Evolutionary conservation across 2,888 invertebrate species (phyloP), one percentile per base, ranked within the genome.

Genomic region (Nomada ruficornis): DNA sequence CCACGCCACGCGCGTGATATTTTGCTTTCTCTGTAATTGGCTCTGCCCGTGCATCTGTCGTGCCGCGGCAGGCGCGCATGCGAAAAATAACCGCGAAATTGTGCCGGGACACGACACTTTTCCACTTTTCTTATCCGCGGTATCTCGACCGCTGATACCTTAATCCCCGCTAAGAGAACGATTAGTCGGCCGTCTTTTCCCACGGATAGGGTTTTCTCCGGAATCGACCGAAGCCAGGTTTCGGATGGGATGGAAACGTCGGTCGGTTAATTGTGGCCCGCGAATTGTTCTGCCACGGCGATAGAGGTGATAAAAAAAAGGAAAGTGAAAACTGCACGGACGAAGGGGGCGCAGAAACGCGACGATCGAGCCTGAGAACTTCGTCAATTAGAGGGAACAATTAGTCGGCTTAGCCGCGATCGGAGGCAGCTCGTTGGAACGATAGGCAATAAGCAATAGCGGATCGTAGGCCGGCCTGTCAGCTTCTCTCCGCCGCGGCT

Each of bases 351-450:
- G 64, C 70, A 59, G 73, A 79, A 77, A 78, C 62, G 77, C 77
- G 62, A 50, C 82, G 71, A 55, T 68, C 86, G 73, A 90, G 92
- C 92, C 91, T 93, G 93, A 93, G 93, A 93, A 93, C 92, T 91
- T 92, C 88, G 91, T 93, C 93, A 93, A 93, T 93, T 93, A 93
- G 91, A 89, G 90, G 88, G 80, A 91, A 92, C 91, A 92, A 93
- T 93, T 93, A 93, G 91, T 90, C 90, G 89, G 75, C 71, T 84
- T 69, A 75, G 70, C 80, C 65, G 84, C 78, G 83, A 82, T 83
- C 83, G 75, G 55, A 69, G 62, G 68, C 60, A 67, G 69, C 69
- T 69, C 20, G 57, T 57, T 57, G 50, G 79, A 85, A 84, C 88
- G 89, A 90, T 91, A 89, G 87, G 85, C 87, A 89, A 91, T 90